These are phyloP conservation scores for Alloscopus bannaensis DNA, from an alignment of 2,888 invertebrate species.

Conservation along the genomic window DNA sequence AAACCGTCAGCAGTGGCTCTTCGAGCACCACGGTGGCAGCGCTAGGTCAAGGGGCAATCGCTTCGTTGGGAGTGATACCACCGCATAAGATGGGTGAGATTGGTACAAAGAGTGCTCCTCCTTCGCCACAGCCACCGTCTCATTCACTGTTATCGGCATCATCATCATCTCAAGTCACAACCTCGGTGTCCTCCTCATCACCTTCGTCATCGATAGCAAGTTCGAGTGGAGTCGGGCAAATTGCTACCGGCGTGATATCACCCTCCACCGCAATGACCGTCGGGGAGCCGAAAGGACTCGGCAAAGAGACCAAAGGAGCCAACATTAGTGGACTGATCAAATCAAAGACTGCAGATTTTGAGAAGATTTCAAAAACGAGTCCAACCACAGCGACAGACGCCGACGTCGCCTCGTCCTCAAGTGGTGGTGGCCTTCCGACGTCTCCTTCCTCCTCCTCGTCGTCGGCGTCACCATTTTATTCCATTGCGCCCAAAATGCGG, in stretches of 20 bases:
- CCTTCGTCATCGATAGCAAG: too few relatives aligned
- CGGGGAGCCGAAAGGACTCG: conserved; percentile 53
- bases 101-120: conserved; percentile 51
- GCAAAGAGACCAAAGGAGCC: conserved; percentile 70
- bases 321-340: conserved; percentile 71
- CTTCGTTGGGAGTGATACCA: conserved; percentile 17
- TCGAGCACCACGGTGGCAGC: not conserved
- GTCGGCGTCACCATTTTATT: conserved; percentile 33
- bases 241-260: conserved; percentile 6
- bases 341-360: conserved; percentile 73
- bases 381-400: not conserved
- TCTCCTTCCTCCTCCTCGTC: too few relatives aligned
- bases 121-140: conserved; percentile 46
- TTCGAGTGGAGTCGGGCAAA: too few relatives aligned
- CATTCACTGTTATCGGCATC: not conserved
- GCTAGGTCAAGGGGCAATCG: conserved; percentile 22
- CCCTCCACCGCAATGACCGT: conserved; percentile 8
- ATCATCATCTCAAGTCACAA: not conserved
- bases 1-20: not conserved
- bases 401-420: too few relatives aligned
- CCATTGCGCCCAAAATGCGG: conserved; percentile 69
- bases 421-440: too few relatives aligned
- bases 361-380: conserved; percentile 60
- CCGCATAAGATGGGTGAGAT: conserved; percentile 30
- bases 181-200: not conserved